Conservation (phyloP, 2,797 vertebrate species). For the Mormyrus hasselquistii region DNA sequence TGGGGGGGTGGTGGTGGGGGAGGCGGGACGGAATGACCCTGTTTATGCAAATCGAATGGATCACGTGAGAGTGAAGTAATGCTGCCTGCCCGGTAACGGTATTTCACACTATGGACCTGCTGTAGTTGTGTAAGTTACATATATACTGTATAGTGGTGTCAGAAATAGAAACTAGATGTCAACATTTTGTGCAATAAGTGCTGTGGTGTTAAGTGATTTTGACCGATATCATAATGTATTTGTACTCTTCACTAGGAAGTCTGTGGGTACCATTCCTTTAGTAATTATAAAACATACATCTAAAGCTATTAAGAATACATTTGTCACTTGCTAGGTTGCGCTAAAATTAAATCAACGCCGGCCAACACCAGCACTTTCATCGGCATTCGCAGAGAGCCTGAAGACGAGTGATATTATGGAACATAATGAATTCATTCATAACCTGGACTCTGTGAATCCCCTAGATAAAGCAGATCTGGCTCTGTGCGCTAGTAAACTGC, state of each 20-base stretch:
- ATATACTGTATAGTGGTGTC: neutral
- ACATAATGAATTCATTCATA: neutral
- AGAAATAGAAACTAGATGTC: neutral
- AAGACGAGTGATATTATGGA: neutral
- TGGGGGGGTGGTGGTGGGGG: neutral
- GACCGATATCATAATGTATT: neutral
- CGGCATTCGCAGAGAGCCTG: neutral
- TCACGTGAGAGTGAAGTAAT: neutral
- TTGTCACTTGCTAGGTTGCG: neutral
- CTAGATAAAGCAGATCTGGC: neutral
- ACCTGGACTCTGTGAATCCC: neutral
- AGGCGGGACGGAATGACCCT: neutral
- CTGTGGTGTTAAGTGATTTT: neutral
- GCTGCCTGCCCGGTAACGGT: neutral
- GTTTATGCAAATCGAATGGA: neutral
- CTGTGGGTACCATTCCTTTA: neutral
- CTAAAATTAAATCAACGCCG: neutral
- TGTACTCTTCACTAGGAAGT: neutral
- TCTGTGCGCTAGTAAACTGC: neutral
- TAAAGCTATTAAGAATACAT: neutral
- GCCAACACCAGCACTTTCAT: neutral
- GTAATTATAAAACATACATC: neutral
- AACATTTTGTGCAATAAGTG: neutral
- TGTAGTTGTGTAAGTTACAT: neutral
- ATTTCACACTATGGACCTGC: neutral